phyloP scores from a whole-genome alignment of 1,140 invertebrate genomes.

The Zaprionus davidi region DNA sequence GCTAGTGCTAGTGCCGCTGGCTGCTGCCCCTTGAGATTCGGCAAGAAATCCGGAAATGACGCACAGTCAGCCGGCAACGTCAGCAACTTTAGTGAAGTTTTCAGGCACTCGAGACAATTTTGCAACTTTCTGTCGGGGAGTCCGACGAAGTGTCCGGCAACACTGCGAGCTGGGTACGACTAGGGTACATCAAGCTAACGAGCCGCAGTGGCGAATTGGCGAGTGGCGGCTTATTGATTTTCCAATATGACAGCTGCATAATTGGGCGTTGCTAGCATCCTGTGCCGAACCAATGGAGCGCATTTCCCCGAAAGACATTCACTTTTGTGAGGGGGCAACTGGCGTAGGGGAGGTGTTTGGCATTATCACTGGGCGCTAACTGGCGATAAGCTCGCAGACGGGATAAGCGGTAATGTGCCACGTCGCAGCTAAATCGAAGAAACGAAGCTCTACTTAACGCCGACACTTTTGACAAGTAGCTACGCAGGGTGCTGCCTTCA shows the following conservation, averaged over 20 bases:
- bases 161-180: background rate
- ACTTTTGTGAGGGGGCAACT: constrained; percentile 3
- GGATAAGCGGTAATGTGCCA: constrained; percentile 40
- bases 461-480: constrained; percentile 71
- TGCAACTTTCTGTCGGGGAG: constrained; percentile 65
- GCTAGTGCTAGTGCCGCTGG: constrained; percentile 23
- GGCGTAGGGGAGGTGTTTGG: background rate
- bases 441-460: constrained; percentile 79
- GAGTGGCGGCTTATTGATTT: constrained; percentile 68
- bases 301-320: constrained; percentile 29
- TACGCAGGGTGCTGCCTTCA: background rate
- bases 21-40: constrained; percentile 63
- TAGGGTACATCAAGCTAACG: constrained; percentile 67
- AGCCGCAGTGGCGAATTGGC: constrained; percentile 60
- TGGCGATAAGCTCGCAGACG: constrained; percentile 55
- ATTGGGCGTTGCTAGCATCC: constrained; percentile 52
- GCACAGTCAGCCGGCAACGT: constrained; percentile 38
- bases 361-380: constrained; percentile 64
- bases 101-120: constrained; percentile 79
- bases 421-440: constrained; percentile 66
- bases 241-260: constrained; percentile 66
- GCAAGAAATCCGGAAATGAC: constrained; percentile 73
- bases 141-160: constrained; percentile 30
- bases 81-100: constrained; percentile 59
- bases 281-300: constrained; percentile 64